A percentile compares a stretch with the other conserved stretches of the same genome.
Evolutionary conservation across 1,140 invertebrate species (phyloP).

Genomic region (Mizuhopecten yessoensis): DNA sequence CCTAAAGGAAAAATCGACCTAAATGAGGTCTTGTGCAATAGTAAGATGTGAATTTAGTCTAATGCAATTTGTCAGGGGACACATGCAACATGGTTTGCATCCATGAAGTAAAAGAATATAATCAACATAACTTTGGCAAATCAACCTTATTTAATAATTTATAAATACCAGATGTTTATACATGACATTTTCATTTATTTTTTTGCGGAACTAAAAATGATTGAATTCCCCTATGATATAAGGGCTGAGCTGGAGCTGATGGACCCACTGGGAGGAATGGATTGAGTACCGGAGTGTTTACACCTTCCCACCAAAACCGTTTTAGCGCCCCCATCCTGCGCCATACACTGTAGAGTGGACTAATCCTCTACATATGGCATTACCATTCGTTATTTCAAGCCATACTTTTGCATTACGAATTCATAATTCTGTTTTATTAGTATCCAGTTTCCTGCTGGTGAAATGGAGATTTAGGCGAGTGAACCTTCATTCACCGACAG

Average conservation of each 20-base stretch:
- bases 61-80: constrained; percentile 25
- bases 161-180: constrained; percentile 17
- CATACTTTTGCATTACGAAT: not conserved
- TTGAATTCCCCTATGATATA: not conserved
- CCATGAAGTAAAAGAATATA: not conserved
- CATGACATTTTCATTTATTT: constrained; percentile 8
- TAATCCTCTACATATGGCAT: not conserved
- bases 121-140: constrained; percentile 9
- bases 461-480: not conserved
- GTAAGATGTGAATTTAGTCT: constrained; percentile 18
- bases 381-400: not conserved
- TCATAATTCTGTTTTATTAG: constrained; percentile 21
- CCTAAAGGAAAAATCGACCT: constrained; percentile 7
- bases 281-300: not conserved
- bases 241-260: not conserved
- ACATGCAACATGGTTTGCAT: not conserved
- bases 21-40: constrained; percentile 33
- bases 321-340: not conserved
- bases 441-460: not conserved
- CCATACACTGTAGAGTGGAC: not conserved
- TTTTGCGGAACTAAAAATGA: not conserved
- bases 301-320: not conserved
- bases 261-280: not conserved
- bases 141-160: not conserved
- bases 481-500: not conserved